Conservation (phyloP, 2,888 invertebrate species). For the Megaustenia siamemsis region DNA sequence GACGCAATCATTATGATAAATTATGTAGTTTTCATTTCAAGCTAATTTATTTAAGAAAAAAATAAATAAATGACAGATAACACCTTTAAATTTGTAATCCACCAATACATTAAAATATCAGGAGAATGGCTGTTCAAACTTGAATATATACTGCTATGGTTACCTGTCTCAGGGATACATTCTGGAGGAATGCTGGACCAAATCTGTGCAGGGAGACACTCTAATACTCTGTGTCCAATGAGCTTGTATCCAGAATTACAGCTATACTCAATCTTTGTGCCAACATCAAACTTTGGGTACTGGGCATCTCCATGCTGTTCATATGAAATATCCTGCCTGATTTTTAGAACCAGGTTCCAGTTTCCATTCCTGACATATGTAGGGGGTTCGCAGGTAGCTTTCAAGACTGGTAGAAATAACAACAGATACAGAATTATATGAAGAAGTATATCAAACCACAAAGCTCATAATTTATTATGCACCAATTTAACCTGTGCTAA, state of each 20-base stretch:
- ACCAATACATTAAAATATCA: too few species aligned
- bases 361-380: constrained; percentile 63
- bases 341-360: constrained; percentile 56
- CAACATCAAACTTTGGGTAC: constrained; percentile 60
- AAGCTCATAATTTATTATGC: background rate
- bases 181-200: constrained; percentile 60
- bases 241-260: constrained; percentile 90
- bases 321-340: constrained; percentile 46
- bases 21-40: too few species aligned
- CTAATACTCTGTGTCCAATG: constrained; percentile 88
- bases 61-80: too few species aligned
- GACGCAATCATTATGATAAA: too few species aligned
- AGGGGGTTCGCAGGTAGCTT: constrained; percentile 62
- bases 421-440: background rate
- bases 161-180: constrained; percentile 57
- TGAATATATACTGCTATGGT: too few species aligned
- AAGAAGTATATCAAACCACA: background rate
- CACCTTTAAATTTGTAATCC: too few species aligned
- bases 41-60: too few species aligned
- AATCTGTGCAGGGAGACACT: constrained; percentile 82
- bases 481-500: too few species aligned
- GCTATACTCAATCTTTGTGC: constrained; percentile 84
- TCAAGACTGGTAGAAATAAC: constrained; percentile 60
- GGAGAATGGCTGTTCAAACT: too few species aligned
- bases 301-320: constrained; percentile 9